Percentiles rank a stretch among this genome's conserved stretches.
These are phyloP conservation scores for Brassicogethes aeneus DNA, from an alignment of 2,888 invertebrate genomes.

Conservation along the genomic window DNA sequence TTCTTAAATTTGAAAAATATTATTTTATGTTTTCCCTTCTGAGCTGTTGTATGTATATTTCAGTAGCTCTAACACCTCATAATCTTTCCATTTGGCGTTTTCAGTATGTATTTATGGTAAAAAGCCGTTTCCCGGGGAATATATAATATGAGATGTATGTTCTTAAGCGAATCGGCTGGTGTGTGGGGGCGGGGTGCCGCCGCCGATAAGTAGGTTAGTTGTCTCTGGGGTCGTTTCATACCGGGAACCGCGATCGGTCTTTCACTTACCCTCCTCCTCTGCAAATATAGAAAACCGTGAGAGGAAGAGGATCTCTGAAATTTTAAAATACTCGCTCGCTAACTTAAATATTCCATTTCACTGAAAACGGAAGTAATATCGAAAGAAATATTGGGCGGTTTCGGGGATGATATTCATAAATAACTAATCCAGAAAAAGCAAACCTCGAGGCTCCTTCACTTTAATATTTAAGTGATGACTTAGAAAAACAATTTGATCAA, in stretches of 20 bases:
- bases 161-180: background rate
- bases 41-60: no score
- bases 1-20: no score
- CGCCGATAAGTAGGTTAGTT: constrained; percentile 29
- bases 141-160: background rate
- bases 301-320: constrained; percentile 28
- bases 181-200: constrained; percentile 10
- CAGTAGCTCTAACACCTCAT: background rate
- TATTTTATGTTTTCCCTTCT: no score
- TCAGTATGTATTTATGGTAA: background rate
- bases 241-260: constrained; percentile 26
- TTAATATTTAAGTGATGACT: no score
- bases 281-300: constrained; percentile 29
- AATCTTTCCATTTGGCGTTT: background rate
- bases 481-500: no score
- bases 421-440: constrained; percentile 13
- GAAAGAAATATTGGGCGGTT: constrained; percentile 21
- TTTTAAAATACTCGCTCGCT: constrained; percentile 27
- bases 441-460: constrained; percentile 4
- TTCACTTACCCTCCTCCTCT: constrained; percentile 28
- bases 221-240: constrained; percentile 23
- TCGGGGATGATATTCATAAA: constrained; percentile 27
- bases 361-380: constrained; percentile 18
- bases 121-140: background rate
- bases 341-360: constrained; percentile 30